Percentiles rank a stretch among this genome's conserved stretches.
Conservation (phyloP, 2,888 invertebrate genomes). For the Brassicogethes aeneus region DNA sequence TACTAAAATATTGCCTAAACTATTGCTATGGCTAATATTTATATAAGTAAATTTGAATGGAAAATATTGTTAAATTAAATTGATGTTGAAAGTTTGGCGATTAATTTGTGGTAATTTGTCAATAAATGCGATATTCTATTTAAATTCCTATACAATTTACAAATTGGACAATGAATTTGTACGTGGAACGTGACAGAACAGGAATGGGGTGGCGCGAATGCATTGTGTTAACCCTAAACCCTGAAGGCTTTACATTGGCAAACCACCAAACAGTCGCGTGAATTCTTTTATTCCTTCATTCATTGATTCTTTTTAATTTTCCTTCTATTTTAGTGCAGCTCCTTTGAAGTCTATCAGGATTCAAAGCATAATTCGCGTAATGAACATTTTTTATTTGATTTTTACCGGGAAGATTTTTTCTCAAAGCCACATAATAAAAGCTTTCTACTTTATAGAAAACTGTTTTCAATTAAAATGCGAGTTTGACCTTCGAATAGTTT, state of each 20-base stretch:
- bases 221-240: background rate
- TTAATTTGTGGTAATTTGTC: background rate
- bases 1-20: too few relatives aligned
- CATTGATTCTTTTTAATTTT: constrained; percentile 1
- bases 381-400: background rate
- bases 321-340: background rate
- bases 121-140: constrained; percentile 17
- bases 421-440: too few relatives aligned
- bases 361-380: background rate
- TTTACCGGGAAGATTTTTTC: too few relatives aligned
- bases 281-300: background rate
- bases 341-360: background rate
- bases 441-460: too few relatives aligned
- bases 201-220: background rate
- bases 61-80: background rate
- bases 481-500: too few relatives aligned
- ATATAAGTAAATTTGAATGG: too few relatives aligned
- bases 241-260: background rate
- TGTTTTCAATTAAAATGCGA: too few relatives aligned
- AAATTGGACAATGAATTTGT: constrained; percentile 36
- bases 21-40: too few relatives aligned
- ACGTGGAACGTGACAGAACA: constrained; percentile 26
- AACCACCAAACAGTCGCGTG: background rate
- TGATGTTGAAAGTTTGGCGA: background rate
- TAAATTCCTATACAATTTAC: constrained; percentile 36